Base-by-base conservation (phyloP, 2,888 invertebrate species). In the Leptogaster cylindrica region DNA sequence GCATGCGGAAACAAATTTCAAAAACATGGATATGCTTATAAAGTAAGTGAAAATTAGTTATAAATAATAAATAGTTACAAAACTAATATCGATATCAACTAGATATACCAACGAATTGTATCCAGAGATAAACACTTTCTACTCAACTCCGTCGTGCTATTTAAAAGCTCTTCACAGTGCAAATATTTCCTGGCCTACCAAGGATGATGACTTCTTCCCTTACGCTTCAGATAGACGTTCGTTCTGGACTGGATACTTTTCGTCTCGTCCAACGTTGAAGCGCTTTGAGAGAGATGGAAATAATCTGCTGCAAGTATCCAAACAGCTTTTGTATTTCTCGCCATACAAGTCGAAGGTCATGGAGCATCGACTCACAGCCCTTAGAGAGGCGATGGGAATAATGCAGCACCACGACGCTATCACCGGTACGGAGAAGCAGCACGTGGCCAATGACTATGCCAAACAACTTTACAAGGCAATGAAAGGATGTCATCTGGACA, bases 241-340 rank as follows among this genome's bases (percentile, higher is more conserved):
- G 0, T 97, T 89, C 76, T 99, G 97, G 98, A 95, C 96, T 0
- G 98, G 97, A 0, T 95, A 92, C 75, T 95, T 88, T 75, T 89
- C 91, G 0, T 93, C 93, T 0, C 83, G 93, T 10, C 93, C 93
- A 0, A 89, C 92, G 0, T 82, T 90, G 1, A 94, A 94, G 75
- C 88, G 86, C 69, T 91, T 87, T 72, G 92, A 92, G 77, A 83
- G 92, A 18, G 81, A 86, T 68, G 89, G 89, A 1, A 93, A 92
- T 73, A 88, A 88, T 72, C 87, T 89, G 71, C 76, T 93, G 14
- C 93, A 93, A 82, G 90, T 90, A 27, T 86, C 87, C 67, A 93
- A 93, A 75, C 93, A 93, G 73, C 76, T 93, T 0, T 86, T 88
- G 70, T 84, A 88, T 0, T 71, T 91, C 20, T 83, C 86, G 0